Conservation (phyloP, 2,888 invertebrate genomes). For the Drosophila melanosoma region DNA sequence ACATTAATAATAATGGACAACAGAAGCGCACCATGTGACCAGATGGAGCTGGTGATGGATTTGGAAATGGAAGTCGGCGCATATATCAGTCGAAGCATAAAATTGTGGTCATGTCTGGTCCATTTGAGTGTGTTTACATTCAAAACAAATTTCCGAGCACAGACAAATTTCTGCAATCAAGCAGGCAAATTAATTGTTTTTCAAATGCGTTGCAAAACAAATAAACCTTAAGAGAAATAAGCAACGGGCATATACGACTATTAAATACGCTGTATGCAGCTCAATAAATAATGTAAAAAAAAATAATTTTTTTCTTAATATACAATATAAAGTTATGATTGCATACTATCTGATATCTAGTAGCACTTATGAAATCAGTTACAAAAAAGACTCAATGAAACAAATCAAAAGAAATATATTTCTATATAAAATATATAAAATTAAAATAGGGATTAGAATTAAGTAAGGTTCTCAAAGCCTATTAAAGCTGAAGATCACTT, state of each 20-base stretch:
- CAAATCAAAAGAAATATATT: background rate
- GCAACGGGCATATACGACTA: slow-evolving; percentile 7
- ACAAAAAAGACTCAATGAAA: no score
- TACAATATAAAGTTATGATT: no score
- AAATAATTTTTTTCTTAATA: no score
- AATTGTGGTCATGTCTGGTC: slow-evolving; percentile 74
- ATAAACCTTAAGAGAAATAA: slow-evolving; percentile 34
- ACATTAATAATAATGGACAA: slow-evolving; percentile 48
- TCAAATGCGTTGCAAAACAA: slow-evolving; percentile 70
- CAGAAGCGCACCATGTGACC: slow-evolving; percentile 55
- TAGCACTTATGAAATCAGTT: no score
- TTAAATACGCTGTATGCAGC: slow-evolving; percentile 20
- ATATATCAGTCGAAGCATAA: slow-evolving; percentile 73
- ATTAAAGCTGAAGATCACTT: background rate
- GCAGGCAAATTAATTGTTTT: slow-evolving; percentile 74
- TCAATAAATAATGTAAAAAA: background rate
- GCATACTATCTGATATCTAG: no score
- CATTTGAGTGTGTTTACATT: slow-evolving; percentile 74
- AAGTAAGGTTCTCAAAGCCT: background rate
- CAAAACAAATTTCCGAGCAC: slow-evolving; percentile 54
- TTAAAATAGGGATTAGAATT: background rate
- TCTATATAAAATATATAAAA: background rate
- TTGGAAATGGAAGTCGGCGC: slow-evolving; percentile 28
- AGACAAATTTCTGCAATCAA: slow-evolving; percentile 59
- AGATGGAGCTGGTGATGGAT: slow-evolving; percentile 10